phyloP scores from a whole-genome alignment of 2,113 vertebrate genomes.

The Chloropsis hardwickii region DNA sequence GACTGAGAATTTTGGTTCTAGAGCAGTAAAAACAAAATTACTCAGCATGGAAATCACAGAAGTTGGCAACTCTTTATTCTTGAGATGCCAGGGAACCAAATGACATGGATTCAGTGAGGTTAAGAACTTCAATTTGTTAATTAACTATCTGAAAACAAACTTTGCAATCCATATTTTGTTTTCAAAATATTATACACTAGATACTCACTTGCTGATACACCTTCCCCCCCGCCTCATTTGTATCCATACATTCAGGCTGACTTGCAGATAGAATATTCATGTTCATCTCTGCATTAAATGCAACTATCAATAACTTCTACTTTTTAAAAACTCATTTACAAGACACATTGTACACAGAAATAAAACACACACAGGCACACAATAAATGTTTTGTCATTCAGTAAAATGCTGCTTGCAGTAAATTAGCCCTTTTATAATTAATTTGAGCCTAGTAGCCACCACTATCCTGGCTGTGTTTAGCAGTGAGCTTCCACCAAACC shows the following conservation, averaged over 20 bases:
- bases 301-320: not conserved
- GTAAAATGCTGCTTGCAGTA: not conserved
- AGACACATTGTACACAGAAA: not conserved
- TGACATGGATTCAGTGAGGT: not conserved
- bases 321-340: not conserved
- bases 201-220: not conserved
- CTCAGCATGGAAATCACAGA: not conserved
- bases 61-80: not conserved
- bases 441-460: not conserved
- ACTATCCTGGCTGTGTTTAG: not conserved
- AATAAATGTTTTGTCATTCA: not conserved
- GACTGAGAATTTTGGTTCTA: not conserved
- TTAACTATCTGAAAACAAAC: not conserved
- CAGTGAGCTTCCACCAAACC: not conserved
- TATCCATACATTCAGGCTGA: not conserved
- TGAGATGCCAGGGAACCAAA: not conserved
- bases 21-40: not conserved
- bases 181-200: not conserved
- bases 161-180: not conserved
- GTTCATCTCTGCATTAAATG: not conserved
- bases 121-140: not conserved
- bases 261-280: not conserved
- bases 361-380: not conserved
- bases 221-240: not conserved
- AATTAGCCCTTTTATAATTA: not conserved